These are phyloP conservation scores for Syrmaticus mikado DNA, from an alignment of 2,113 vertebrate species.

Conservation along the genomic window DNA sequence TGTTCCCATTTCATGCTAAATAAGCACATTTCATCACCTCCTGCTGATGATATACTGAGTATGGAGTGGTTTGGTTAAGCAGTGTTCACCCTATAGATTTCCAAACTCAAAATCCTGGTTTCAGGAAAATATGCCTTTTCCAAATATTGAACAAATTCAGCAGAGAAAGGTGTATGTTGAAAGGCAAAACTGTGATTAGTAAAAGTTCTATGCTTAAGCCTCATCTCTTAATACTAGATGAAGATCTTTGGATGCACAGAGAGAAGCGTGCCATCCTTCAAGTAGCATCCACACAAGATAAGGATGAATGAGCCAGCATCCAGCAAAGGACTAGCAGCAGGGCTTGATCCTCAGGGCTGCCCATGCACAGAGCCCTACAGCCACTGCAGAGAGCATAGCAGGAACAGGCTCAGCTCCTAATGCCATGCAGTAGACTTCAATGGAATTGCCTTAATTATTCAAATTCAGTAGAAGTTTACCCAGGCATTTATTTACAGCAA, in stretches of 20 bases:
- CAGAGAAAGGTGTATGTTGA: background rate
- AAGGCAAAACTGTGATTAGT: background rate
- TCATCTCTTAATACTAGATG: background rate
- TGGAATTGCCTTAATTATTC: background rate
- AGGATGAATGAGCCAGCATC: background rate
- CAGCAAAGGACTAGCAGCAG: background rate
- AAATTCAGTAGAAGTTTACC: background rate
- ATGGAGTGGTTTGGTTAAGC: background rate
- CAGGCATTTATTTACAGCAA: background rate
- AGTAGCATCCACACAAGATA: background rate
- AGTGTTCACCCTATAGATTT: background rate
- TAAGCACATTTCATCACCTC: background rate
- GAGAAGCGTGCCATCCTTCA: background rate
- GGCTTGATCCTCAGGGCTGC: accelerated
- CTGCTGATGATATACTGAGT: background rate
- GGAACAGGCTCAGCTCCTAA: background rate
- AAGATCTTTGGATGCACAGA: background rate
- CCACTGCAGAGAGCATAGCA: background rate
- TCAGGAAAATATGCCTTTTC: background rate
- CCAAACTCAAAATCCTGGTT: background rate
- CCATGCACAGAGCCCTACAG: background rate
- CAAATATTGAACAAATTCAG: background rate
- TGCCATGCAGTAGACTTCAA: background rate
- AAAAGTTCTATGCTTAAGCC: background rate
- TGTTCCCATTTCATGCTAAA: background rate